Evolutionary conservation across 2,888 invertebrate species (phyloP), one percentile per base, ranked within the genome.

Genomic region (Chamaedrilus cognettii): DNA sequence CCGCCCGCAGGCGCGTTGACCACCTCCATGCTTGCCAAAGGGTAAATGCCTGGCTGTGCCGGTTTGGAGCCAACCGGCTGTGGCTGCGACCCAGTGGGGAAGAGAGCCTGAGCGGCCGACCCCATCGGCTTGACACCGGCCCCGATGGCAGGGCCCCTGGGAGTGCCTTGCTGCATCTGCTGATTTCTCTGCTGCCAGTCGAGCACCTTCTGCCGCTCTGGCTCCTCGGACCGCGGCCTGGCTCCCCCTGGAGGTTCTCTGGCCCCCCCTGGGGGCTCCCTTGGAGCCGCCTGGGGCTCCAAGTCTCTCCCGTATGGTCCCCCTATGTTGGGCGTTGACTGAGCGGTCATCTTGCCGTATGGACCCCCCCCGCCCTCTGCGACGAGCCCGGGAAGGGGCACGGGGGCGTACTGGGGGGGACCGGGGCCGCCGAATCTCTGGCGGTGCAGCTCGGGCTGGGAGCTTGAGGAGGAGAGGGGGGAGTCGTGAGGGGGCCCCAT

Each of bases 81-180:
- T n/a, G n/a, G n/a, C n/a, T n/a, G n/a, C n/a, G n/a, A n/a, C n/a
- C n/a, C n/a, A 33, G 60, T 26, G 26, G 62, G 62, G 52, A 65
- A 65, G 19, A 68, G 57, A 60, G 50, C 52, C 50, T 67, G 67
- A 19, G 67, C 23, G 11, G 67, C 67, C 30, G 61, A 67, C 26
- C 67, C 67, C 55, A 33, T 42, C 11, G 42, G 42, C 42, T 42
- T 42, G 7, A 7, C 42, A 42, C 42, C 31, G 26, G 11, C 11
- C n/a, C n/a, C n/a, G n/a, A n/a, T n/a, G n/a, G n/a, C n/a, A 5
- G 57, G 11, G 7, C 3, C 5, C 5, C 2, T 4, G 31, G 2
- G 26, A 26, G 11, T 35, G 60, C 60, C 30, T 33, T 28, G n/a
- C 34, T 19, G 23, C 42, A 26, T 35, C 60, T 23, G 5, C 35